A percentile compares a stretch with the other conserved stretches of the same genome.
Conservation (phyloP, 2,113 vertebrate species). For the Lophotis ruficrista region DNA sequence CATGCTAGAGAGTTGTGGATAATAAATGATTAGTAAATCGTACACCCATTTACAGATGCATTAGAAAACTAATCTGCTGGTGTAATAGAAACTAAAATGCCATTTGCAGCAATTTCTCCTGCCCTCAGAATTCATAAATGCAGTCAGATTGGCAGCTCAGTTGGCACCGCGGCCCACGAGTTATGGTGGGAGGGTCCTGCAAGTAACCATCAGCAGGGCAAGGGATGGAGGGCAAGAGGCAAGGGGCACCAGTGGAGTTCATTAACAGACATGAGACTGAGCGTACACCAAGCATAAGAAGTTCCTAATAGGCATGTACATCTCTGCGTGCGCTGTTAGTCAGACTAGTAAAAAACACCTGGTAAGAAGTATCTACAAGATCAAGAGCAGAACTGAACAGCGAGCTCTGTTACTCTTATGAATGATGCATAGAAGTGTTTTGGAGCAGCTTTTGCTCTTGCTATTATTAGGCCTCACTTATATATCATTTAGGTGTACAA, state of each 20-base stretch:
- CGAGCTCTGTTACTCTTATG: neutral
- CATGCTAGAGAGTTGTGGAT: neutral
- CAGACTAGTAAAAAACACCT: neutral
- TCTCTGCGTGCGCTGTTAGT: neutral
- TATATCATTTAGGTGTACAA: neutral
- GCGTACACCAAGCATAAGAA: fast-evolving
- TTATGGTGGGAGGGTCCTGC: neutral
- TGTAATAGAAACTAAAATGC: neutral
- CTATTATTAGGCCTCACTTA: neutral
- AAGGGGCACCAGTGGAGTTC: neutral
- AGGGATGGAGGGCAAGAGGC: neutral
- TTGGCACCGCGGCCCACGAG: fast-evolving
- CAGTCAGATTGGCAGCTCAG: neutral
- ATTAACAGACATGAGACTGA: neutral
- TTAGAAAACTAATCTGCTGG: neutral
- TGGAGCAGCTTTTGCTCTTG: neutral
- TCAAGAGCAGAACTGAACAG: neutral
- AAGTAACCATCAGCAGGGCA: neutral
- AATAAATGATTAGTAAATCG: neutral
- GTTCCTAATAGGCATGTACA: neutral
- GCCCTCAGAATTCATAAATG: neutral
- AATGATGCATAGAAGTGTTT: neutral
- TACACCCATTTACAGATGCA: neutral
- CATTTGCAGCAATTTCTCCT: neutral
- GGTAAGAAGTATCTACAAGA: neutral